Evolutionary conservation across 2,888 invertebrate species (phyloP).

Genomic region (Tenthredo amoena): DNA sequence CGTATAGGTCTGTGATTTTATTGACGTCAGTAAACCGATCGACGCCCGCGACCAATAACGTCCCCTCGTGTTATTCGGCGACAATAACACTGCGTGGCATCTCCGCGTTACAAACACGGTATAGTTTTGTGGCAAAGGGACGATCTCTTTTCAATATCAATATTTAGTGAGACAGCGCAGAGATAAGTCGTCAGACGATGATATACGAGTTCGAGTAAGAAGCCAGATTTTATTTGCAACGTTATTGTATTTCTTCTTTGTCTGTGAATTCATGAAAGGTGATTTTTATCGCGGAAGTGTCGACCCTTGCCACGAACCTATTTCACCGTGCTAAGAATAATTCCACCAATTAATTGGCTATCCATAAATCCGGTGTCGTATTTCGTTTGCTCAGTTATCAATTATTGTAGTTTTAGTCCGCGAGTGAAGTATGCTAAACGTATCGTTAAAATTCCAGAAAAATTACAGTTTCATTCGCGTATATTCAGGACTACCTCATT

Average conservation of each 20-base stretch:
- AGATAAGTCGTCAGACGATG: conserved; percentile 15
- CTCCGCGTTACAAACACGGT: background rate
- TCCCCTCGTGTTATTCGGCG: background rate
- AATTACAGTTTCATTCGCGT: background rate
- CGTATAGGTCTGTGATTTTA: background rate
- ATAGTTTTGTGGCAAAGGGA: background rate
- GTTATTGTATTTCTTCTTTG: background rate
- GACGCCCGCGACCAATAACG: background rate
- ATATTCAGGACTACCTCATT: background rate
- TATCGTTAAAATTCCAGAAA: background rate
- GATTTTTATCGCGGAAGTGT: background rate
- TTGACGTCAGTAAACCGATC: conserved; percentile 14
- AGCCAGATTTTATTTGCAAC: background rate
- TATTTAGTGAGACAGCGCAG: background rate
- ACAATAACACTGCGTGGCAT: background rate
- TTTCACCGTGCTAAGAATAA: background rate
- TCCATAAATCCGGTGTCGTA: background rate
- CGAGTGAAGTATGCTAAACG: background rate
- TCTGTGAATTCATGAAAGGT: background rate
- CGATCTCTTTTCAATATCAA: background rate
- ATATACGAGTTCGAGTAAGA: background rate
- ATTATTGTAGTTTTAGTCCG: background rate
- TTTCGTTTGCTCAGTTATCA: background rate
- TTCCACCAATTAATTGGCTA: background rate
- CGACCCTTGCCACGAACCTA: background rate